phyloP scores from a whole-genome alignment of 2,797 vertebrate genomes.

The Taenioides sp. region DNA sequence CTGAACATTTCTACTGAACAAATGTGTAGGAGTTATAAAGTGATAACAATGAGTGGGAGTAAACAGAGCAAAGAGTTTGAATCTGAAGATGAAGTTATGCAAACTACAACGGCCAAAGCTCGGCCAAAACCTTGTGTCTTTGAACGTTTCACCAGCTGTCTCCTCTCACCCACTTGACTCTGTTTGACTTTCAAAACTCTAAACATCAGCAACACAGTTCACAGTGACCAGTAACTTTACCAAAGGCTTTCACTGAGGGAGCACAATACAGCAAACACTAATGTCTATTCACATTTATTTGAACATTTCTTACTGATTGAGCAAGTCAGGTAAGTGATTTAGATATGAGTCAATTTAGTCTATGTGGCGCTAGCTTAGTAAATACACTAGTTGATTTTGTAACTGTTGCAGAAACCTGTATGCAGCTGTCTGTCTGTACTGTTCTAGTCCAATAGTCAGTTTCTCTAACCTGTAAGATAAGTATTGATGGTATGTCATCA shows the following conservation, averaged over 20 bases:
- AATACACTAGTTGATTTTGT: too few species aligned
- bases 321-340: too few species aligned
- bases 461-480: neutral
- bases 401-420: too few species aligned
- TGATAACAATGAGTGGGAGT: neutral
- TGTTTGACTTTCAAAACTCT: neutral
- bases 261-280: neutral
- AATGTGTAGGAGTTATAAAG: neutral
- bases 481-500: neutral
- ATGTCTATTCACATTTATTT: neutral
- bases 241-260: neutral
- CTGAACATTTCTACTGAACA: too few species aligned
- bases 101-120: conserved; percentile 32
- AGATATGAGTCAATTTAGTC: neutral
- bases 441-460: neutral
- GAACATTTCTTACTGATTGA: too few species aligned
- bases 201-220: neutral
- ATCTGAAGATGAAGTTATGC: conserved; percentile 61
- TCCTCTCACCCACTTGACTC: neutral
- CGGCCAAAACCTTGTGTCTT: conserved; percentile 44
- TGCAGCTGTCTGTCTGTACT: neutral
- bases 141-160: conserved; percentile 50
- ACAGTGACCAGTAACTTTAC: neutral
- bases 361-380: neutral
- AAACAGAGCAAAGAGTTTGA: conserved; percentile 26